Percentiles rank a stretch among this genome's conserved stretches.
phyloP scores from a whole-genome alignment of 2,113 vertebrate species.

The Columba janthina region DNA sequence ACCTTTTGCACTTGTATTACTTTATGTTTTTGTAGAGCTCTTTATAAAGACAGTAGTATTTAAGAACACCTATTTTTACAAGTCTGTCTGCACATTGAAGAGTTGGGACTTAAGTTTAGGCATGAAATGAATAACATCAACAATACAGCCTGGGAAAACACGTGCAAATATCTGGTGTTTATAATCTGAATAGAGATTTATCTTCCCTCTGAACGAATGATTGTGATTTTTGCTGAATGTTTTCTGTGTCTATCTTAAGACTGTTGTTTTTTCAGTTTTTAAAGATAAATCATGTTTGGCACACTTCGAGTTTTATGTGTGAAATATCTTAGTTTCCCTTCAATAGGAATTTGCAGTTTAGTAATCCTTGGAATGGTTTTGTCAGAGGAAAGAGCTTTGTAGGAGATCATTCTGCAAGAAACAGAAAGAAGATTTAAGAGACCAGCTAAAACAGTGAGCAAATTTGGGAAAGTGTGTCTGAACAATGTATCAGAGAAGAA shows the following conservation, averaged over 20 bases:
- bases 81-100: background rate
- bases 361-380: slow-evolving; percentile 37
- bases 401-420: slow-evolving; percentile 17
- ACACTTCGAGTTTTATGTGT: background rate
- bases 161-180: background rate
- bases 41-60: background rate
- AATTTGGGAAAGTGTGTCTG: background rate
- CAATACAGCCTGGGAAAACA: background rate
- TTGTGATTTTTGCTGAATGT: background rate
- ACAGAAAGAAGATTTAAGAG: background rate
- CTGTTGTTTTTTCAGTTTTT: background rate
- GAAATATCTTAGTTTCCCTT: background rate
- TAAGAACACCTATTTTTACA: background rate
- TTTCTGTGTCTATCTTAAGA: background rate
- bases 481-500: background rate
- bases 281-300: background rate
- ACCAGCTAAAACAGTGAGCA: background rate
- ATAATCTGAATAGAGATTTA: background rate
- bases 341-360: background rate
- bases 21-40: background rate
- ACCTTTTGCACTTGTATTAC: background rate
- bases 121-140: background rate
- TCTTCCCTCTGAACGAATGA: background rate
- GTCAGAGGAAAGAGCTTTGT: slow-evolving; percentile 23
- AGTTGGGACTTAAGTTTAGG: background rate